Evolutionary conservation across 2,113 vertebrate genomes (phyloP).

Genomic region (Centropristis striata): DNA sequence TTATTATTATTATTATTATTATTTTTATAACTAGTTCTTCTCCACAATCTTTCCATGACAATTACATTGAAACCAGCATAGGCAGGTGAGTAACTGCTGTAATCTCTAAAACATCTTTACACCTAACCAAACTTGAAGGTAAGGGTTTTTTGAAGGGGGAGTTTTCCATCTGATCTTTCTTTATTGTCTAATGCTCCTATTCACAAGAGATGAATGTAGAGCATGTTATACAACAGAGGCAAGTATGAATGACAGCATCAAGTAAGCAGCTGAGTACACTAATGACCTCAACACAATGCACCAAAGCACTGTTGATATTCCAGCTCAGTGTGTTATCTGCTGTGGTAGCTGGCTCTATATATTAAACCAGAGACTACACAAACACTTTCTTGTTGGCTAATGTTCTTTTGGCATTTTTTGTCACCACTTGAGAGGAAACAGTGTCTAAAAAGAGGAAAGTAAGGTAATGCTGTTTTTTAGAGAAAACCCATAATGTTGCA

Average conservation of each 20-base stretch:
- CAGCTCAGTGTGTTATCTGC: not conserved
- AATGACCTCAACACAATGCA: not conserved
- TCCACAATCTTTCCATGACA: no score
- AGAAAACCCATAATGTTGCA: conserved; percentile 16
- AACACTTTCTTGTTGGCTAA: conserved; percentile 1
- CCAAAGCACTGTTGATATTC: not conserved
- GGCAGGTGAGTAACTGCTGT: not conserved
- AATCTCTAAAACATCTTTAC: conserved; percentile 20
- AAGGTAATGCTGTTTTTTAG: not conserved
- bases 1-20: no score
- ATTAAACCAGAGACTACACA: conserved; percentile 10
- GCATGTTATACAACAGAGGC: conserved; percentile 1
- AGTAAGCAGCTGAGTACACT: conserved; percentile 4
- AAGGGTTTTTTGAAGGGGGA: not conserved
- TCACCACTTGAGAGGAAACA: not conserved
- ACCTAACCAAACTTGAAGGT: conserved; percentile 22
- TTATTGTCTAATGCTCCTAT: not conserved
- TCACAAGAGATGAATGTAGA: not conserved
- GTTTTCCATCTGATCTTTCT: conserved; percentile 13
- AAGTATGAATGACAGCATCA: not conserved
- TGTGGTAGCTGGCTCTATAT: not conserved
- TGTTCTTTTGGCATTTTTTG: conserved; percentile 4
- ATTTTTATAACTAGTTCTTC: no score
- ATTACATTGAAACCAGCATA: not conserved
- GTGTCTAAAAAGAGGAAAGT: conserved; percentile 21